phyloP scores from a whole-genome alignment of 1,140 invertebrate genomes.

The Paralvinella palmiformis region DNA sequence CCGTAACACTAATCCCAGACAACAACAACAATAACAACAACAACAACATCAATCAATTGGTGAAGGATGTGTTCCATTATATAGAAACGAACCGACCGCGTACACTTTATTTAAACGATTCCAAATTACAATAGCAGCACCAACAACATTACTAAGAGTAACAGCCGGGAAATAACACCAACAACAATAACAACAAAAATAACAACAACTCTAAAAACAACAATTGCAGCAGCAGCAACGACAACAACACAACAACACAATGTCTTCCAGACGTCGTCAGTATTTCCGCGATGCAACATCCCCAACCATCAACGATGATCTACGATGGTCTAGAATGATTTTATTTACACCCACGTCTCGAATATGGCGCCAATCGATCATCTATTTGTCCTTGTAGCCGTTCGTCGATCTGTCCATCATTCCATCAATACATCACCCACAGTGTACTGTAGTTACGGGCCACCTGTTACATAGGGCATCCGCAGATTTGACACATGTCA shows the following conservation, averaged over 20 bases:
- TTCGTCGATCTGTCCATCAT: neutral
- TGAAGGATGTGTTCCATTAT: neutral
- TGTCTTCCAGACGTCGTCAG: neutral
- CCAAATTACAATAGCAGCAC: neutral
- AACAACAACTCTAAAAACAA: neutral
- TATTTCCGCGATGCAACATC: no score
- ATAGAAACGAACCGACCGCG: neutral
- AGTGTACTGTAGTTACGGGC: no score
- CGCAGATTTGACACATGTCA: no score
- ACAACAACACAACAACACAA: neutral
- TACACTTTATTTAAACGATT: neutral
- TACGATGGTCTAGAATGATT: neutral
- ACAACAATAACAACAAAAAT: neutral
- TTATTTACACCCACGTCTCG: neutral
- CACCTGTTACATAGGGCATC: no score
- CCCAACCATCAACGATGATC: neutral
- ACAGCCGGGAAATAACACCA: neutral
- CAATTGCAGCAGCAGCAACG: neutral
- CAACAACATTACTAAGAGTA: neutral
- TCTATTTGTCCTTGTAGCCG: neutral
- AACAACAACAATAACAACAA: no score
- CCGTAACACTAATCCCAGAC: no score
- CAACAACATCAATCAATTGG: neutral
- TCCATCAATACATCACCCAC: neutral
- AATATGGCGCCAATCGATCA: neutral